These are phyloP conservation scores for Poeciliopsis turneri DNA, from an alignment of 2,797 vertebrate genomes.

Conservation along the genomic window DNA sequence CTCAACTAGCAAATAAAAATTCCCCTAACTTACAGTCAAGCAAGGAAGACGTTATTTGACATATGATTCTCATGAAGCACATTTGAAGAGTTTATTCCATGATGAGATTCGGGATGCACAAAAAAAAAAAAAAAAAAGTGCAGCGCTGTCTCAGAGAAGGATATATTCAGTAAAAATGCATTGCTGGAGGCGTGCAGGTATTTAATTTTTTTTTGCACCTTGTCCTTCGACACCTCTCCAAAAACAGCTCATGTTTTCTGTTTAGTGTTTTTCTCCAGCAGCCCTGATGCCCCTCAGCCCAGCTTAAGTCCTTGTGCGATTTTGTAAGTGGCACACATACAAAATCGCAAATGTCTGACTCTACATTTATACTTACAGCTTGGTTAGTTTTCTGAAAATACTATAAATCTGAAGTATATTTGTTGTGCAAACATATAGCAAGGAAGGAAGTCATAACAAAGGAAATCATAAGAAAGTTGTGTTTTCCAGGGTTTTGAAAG, in stretches of 20 bases:
- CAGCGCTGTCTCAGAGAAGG: conserved; percentile 11
- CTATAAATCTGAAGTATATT: neutral
- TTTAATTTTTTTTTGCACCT: conserved; percentile 20
- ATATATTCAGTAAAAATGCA: conserved; percentile 21
- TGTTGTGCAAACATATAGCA: neutral
- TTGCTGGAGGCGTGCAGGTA: conserved; percentile 24
- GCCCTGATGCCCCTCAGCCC: neutral
- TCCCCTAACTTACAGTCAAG: conserved; percentile 45
- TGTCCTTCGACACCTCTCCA: neutral
- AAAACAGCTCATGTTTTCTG: conserved; percentile 7
- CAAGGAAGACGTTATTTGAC: conserved; percentile 45
- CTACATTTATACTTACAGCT: neutral
- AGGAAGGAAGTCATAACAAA: neutral
- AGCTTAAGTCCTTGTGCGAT: neutral
- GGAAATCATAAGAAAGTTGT: neutral
- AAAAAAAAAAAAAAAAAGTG: neutral
- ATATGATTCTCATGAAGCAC: conserved; percentile 46
- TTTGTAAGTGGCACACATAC: neutral
- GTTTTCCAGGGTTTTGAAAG: neutral
- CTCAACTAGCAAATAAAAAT: conserved; percentile 37
- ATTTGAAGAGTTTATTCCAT: conserved; percentile 58
- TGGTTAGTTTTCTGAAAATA: neutral
- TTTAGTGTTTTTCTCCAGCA: conserved; percentile 13
- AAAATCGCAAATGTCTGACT: conserved; percentile 12
- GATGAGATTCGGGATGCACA: conserved; percentile 25